Evolutionary conservation across 1,140 invertebrate species (phyloP).

Genomic region (Achatina immaculata): DNA sequence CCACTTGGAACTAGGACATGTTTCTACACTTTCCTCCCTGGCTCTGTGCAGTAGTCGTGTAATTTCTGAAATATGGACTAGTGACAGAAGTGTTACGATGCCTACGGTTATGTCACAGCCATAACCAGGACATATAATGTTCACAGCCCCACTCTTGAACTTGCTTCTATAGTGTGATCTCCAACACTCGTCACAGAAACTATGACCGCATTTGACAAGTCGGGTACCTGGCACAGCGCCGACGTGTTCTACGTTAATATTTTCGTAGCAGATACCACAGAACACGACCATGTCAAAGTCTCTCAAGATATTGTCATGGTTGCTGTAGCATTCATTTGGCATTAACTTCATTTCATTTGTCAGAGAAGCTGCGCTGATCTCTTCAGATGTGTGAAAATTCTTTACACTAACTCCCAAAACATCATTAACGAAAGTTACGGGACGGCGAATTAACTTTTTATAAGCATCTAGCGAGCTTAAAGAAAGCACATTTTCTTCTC

Average conservation of each 20-base stretch:
- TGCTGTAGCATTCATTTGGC: not conserved
- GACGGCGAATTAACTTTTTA: too few relatives aligned
- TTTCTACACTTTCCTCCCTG: constrained; percentile 38
- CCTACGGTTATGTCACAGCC: constrained; percentile 45
- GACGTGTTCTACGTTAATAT: constrained; percentile 33
- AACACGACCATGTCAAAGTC: constrained; percentile 14
- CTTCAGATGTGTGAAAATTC: not conserved
- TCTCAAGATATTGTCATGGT: not conserved
- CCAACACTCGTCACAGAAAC: constrained; percentile 60
- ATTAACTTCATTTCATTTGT: not conserved
- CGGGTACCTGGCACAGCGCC: constrained; percentile 37
- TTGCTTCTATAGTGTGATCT: constrained; percentile 41
- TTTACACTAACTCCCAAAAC: not conserved
- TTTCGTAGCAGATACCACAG: constrained; percentile 47
- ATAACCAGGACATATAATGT: constrained; percentile 50
- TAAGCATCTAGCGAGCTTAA: not conserved
- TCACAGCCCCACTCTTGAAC: constrained; percentile 17
- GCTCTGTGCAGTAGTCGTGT: constrained; percentile 30
- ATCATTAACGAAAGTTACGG: not conserved
- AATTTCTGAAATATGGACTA: constrained; percentile 47
- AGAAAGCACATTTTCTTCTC: not conserved
- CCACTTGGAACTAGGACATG: constrained; percentile 43
- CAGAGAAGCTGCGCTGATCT: not conserved
- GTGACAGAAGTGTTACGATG: constrained; percentile 43
- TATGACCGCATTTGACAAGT: constrained; percentile 51